Evolutionary conservation across 2,113 vertebrate genomes (phyloP), one percentile per base, ranked within the genome.

Genomic region (Sphaerodactylus townsendi): DNA sequence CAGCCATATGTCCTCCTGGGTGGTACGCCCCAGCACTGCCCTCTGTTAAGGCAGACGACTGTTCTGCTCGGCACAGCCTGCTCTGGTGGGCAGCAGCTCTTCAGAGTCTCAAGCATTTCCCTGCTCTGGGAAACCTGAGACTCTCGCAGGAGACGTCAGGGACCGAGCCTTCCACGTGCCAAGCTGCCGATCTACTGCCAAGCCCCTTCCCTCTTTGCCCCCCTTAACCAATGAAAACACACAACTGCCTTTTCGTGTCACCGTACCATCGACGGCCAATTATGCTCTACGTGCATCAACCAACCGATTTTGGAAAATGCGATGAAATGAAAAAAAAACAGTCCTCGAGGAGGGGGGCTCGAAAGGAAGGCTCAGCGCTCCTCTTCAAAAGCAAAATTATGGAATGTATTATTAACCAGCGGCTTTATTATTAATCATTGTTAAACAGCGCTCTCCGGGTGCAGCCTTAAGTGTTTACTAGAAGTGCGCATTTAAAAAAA

Each of bases 301-400:
- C 30, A 28, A 59, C 46, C 30, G 17, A 6, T 79, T 37, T 75
- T 0, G 0, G 25, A 62, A 87, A 83, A 75, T 69, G 4, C 21
- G 59, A 82, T 0, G 14, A 11, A 44, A 81, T 39, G 6, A 10
- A 76, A 75, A 78, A n/a, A 75, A 91, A 90, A 62, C 0, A 10
- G 5, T 35, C 50, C 41, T 68, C 0, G 4, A 0, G 77, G 44
- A 81, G 80, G 23, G 28, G 1, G 59, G 5, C 1, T n/a, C 37
- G 33, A 33, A 77, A 65, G 10, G n/a, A 83, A 68, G 7, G 15
- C 70, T 7, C 11, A 37, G 30, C 33, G n/a, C 62, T 23, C 84
- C 39, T 30, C 10, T 41, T 0, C 0, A 73, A 86, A 76, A 86
- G 66, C 56, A 30, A 37, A 85, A 59, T 53, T 17, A 66, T 46